Evolutionary conservation across 1,140 invertebrate genomes (phyloP).

Genomic region (Metopolophium dirhodum): DNA sequence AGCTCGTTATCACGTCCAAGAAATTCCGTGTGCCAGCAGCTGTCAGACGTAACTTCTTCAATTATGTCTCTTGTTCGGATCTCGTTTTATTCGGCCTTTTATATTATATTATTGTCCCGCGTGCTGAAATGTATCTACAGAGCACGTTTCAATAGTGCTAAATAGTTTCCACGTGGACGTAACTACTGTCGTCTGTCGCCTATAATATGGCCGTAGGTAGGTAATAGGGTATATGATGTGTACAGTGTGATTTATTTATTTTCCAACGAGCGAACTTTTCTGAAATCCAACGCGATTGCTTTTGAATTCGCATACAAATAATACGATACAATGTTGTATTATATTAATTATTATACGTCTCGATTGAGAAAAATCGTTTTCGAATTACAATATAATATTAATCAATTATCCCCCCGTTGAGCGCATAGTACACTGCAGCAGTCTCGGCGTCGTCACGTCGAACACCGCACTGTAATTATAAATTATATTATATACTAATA

Average conservation of each 20-base stretch:
- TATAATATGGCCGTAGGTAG: not conserved
- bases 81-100: not conserved
- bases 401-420: not conserved
- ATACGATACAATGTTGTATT: not conserved
- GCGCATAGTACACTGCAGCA: too few species aligned
- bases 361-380: not conserved
- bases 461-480: not conserved
- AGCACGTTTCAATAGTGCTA: not conserved
- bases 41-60: constrained; percentile 24
- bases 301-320: not conserved
- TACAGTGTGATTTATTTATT: not conserved
- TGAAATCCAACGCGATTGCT: not conserved
- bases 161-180: not conserved
- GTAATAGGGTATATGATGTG: not conserved
- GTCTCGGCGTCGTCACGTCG: not conserved
- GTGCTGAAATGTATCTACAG: not conserved
- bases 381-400: not conserved
- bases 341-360: not conserved
- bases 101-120: not conserved
- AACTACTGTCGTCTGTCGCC: not conserved
- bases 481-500: not conserved
- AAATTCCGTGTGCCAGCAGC: not conserved
- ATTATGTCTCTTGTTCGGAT: constrained; percentile 36
- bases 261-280: not conserved
- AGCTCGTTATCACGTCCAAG: constrained; percentile 36